Base-by-base conservation (phyloP, 2,797 vertebrate genomes). In the Cygnus olor region DNA sequence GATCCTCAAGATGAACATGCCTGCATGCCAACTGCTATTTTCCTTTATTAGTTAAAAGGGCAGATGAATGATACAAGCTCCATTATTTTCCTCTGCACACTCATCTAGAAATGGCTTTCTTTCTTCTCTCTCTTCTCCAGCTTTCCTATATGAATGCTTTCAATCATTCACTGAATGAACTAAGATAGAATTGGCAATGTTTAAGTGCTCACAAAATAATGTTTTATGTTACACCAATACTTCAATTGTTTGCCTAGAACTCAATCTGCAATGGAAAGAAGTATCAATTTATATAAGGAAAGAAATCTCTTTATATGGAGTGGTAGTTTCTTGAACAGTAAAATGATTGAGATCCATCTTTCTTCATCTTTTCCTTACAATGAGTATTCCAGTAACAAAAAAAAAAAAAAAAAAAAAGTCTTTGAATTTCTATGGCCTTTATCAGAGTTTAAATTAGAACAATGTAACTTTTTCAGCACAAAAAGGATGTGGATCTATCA, bases 171-270 rank as follows among this genome's bases (percentile, higher is more conserved):
- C 5, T 77, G 83, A 27, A 32, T 45, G 9, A 64, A 74, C 14
- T 54, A 30, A 42, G 6, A 19, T 32, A 17, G 47, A 40, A 45
- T 68, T 58, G 3, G 11, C 66, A 86, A 69, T n/a, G 2, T 1
- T 25, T 53, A 71, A 40, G 2, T 27, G 6, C 20, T 58, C 30
- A 74, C 4, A 87, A 53, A 85, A 61, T 22, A 32, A 76, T 24
- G 0, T 44, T 93, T 79, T 81, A 9, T 18, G 27, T 76, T 68
- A 34, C 30, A 72, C 0, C 0, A n/a, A 8, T 66, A 45, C 22
- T 45, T 66, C 64, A 65, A 8, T 13, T 34, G 3, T 36, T 40
- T 53, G 16, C 25, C 18, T 68, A 68, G 11, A 74, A 10, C 6
- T 56, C 28, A 73, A 7, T 56, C 15, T 51, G 32, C 10, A 79